Evolutionary conservation across 1,140 invertebrate genomes (phyloP), one percentile per base, ranked within the genome.

Genomic region (Zaprionus kolodkinae): DNA sequence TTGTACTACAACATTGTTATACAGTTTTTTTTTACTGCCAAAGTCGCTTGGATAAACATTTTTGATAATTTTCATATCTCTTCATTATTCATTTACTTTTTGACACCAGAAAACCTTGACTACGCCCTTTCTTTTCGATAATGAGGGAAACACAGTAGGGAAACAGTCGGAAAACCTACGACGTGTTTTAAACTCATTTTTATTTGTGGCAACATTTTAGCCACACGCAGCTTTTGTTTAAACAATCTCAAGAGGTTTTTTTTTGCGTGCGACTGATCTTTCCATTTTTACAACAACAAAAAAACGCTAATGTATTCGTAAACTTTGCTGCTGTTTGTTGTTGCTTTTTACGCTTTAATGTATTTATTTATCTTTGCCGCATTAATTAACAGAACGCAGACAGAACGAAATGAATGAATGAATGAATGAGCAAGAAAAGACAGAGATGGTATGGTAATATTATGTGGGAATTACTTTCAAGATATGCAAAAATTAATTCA

Each of bases 361-460:
- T 52, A 65, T 78, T 85, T 88, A 74, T 88, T 90, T 88, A 87
- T 89, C 74, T 88, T 82, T 76, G 78, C 77, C 81, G 85, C 81
- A 84, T 88, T 88, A 74, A 89, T 88, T 88, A 76, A 76, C 45
- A 65, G 45, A 45, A 69, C 66, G 10, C 45, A 27, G 62, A 27
- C 40, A 38, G 45, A 56, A 3, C 27, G 62, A 85, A 56, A 62
- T 55, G 71, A 78, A 66, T 55, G 71, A 78, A 66, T 55, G 71
- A 78, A 66, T 45, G 40, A 43, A 76, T 55, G 50, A 57, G 50
- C 36, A 50, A 50, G 17, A 21, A 25, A 50, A 50, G 11, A 5
- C 17, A 12, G 45, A 50, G 45, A 25, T 40, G 60, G 36, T 68
- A 84, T 84, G 75, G 55, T 89, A 85, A 90, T 90, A 77, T 85